Evolutionary conservation across 1,140 invertebrate species (phyloP).

Genomic region (Drosophila kepulauana): DNA sequence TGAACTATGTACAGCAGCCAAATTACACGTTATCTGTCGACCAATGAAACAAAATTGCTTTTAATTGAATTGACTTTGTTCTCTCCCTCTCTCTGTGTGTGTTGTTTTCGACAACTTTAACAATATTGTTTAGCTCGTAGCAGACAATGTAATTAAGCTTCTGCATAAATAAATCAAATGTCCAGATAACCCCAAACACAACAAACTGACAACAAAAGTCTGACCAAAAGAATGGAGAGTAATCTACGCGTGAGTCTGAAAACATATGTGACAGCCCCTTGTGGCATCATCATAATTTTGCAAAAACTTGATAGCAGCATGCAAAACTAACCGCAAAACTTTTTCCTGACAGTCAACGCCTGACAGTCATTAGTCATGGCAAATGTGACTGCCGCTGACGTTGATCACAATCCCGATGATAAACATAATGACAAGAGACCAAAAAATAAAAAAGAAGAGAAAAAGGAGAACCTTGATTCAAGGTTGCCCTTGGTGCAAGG

Average conservation of each 20-base stretch:
- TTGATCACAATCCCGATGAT: conserved; percentile 62
- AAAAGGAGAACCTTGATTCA: conserved; percentile 40
- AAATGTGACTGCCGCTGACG: conserved; percentile 51
- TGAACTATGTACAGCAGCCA: neutral
- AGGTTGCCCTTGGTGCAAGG: conserved; percentile 25
- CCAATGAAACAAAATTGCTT: conserved; percentile 45
- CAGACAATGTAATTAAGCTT: conserved; percentile 47
- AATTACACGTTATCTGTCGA: conserved; percentile 33
- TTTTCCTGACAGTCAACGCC: conserved; percentile 47
- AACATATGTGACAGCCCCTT: conserved; percentile 35
- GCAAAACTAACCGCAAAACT: conserved; percentile 36
- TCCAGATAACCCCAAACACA: neutral
- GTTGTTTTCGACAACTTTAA: conserved; percentile 35
- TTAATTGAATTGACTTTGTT: conserved; percentile 54
- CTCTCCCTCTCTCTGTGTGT: neutral
- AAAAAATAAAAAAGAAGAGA: conserved; percentile 8
- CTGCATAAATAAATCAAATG: conserved; percentile 30
- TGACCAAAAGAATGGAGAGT: conserved; percentile 1
- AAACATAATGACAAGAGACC: conserved; percentile 51
- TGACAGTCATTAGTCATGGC: conserved; percentile 78
- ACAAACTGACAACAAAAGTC: conserved; percentile 15
- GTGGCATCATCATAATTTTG: conserved; percentile 24
- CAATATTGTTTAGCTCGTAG: conserved; percentile 15
- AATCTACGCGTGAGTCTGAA: conserved; percentile 10
- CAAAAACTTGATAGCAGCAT: conserved; percentile 29